phyloP scores from a whole-genome alignment of 1,140 invertebrate genomes.

The Nasonia longicornis region DNA sequence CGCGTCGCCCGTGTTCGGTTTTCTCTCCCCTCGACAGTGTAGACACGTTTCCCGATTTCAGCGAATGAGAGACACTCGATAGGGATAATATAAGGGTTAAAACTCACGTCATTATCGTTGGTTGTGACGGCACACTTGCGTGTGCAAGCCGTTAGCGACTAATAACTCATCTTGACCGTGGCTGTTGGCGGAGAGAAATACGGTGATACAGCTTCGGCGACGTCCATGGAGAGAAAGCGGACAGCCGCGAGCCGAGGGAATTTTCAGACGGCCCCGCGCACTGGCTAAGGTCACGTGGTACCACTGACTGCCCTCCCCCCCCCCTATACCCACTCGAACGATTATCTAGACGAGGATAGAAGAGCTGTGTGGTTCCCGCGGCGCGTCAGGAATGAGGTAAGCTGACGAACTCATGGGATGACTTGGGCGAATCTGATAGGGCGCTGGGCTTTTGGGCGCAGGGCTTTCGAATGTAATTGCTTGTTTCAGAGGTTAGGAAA shows the following conservation, averaged over 20 bases:
- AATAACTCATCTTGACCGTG: constrained; percentile 62
- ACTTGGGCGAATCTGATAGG: too few species aligned
- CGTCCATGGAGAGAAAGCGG: constrained; percentile 48
- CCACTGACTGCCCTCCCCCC: background rate
- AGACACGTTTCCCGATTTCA: background rate
- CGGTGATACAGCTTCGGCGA: background rate
- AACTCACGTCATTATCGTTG: constrained; percentile 64
- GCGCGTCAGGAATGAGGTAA: too few species aligned
- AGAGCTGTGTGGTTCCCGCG: too few species aligned
- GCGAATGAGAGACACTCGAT: background rate
- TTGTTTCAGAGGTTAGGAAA: too few species aligned
- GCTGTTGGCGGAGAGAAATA: background rate
- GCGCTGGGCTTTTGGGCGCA: too few species aligned
- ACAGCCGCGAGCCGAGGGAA: background rate
- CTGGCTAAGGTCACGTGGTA: constrained; percentile 2
- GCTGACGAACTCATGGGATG: too few species aligned
- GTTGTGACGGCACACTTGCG: constrained; percentile 64
- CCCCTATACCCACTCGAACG: too few species aligned
- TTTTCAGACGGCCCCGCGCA: background rate
- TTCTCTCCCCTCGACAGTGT: too few species aligned
- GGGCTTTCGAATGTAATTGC: too few species aligned
- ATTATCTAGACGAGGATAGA: too few species aligned
- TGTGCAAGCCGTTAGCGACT: constrained; percentile 63
- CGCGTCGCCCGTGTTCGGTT: background rate
- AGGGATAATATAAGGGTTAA: background rate